phyloP scores from a whole-genome alignment of 2,113 vertebrate genomes.

The Cavia porcellus region DNA sequence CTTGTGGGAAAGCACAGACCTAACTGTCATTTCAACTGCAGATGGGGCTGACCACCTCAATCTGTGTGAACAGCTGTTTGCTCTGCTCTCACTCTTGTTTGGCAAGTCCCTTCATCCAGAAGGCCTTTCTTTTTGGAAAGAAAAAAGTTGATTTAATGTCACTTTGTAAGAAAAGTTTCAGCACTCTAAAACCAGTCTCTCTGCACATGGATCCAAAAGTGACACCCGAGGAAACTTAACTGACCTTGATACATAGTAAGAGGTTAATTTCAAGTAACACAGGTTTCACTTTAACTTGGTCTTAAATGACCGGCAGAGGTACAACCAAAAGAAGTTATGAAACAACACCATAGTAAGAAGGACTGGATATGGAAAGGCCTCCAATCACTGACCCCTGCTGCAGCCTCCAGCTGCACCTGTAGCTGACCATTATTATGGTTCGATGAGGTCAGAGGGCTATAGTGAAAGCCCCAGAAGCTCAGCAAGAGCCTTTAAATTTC shows the following conservation, averaged over 20 bases:
- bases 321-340: not conserved
- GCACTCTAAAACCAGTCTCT: not conserved
- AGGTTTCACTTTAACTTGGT: not conserved
- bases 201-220: not conserved
- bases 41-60: constrained; percentile 44
- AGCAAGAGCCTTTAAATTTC: not conserved
- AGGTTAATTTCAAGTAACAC: not conserved
- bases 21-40: constrained; percentile 56
- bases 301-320: not conserved
- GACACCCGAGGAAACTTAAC: not conserved
- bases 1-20: constrained; percentile 7
- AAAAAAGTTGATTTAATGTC: constrained; percentile 7
- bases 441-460: not conserved
- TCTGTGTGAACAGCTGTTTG: constrained; percentile 67
- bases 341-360: not conserved
- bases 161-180: not conserved
- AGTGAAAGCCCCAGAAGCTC: not conserved
- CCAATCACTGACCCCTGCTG: not conserved
- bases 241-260: not conserved
- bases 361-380: not conserved
- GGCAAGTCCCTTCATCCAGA: constrained; percentile 52
- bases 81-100: constrained; percentile 53
- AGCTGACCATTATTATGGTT: not conserved
- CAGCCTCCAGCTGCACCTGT: not conserved
- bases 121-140: constrained; percentile 37